Percentiles rank a stretch among this genome's conserved stretches.
Evolutionary conservation across 2,113 vertebrate species (phyloP).

Genomic region (Isurus oxyrinchus): DNA sequence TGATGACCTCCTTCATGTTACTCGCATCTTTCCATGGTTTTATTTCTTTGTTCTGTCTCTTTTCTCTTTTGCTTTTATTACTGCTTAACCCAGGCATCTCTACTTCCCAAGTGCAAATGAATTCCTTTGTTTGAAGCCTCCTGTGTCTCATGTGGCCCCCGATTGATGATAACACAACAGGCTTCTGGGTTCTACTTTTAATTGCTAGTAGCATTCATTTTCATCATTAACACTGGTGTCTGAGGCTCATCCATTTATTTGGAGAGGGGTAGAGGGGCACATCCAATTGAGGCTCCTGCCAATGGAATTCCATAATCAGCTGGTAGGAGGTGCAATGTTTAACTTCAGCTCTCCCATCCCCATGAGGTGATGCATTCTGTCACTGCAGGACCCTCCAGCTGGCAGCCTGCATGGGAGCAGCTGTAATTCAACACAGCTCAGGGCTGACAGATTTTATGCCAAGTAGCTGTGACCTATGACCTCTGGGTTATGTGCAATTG

Average conservation of each 20-base stretch:
- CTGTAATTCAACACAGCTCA: neutral
- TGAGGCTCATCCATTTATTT: neutral
- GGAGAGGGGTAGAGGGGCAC: neutral
- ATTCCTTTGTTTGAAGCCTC: neutral
- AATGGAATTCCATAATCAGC: neutral
- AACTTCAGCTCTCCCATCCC: neutral
- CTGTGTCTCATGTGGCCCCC: neutral
- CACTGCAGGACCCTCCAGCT: neutral
- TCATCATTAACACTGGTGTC: neutral
- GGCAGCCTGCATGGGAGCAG: neutral
- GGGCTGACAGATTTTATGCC: neutral
- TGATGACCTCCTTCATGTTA: neutral
- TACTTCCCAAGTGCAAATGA: neutral
- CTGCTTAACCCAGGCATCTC: neutral
- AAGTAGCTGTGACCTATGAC: neutral
- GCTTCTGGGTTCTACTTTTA: neutral
- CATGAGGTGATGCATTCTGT: neutral
- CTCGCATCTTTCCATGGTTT: neutral
- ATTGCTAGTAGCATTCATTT: neutral
- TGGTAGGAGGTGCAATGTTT: neutral
- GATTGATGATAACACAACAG: neutral
- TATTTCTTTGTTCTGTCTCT: neutral
- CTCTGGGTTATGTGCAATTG: neutral
- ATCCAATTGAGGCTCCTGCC: neutral
- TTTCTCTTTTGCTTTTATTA: neutral